Base-by-base conservation (phyloP, 2,888 invertebrate genomes). In the Stomorhina lunata region DNA sequence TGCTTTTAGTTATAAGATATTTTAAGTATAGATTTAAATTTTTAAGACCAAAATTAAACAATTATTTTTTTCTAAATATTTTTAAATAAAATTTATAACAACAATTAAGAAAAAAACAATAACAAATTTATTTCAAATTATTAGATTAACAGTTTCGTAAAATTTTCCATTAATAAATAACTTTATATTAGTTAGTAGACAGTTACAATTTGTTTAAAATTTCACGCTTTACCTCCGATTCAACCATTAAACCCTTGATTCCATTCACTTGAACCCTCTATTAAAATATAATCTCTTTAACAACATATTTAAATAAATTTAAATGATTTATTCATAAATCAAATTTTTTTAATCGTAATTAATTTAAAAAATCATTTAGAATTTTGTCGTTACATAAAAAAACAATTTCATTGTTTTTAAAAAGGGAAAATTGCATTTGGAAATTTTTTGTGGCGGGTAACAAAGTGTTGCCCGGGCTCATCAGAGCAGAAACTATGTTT, bases 401-500 rank as follows among this genome's bases (percentile, higher is more conserved):
- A 3, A 9, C 27, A 32, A 4, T 34, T 57, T 34, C 12, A 69
- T 57, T 22, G 48, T 27, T 45, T 25, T 71, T 71, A 2, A 72
- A 72, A 17, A 20, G 29, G n/a, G n/a, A n/a, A 48, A 32, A 61
- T 45, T 57, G 43, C 20, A 45, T 15, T 59, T 50, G 17, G 12
- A 43, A 25, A 27, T 17, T 34, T 50, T 15, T 12, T 0, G 15
- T 12, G 4, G 7, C n/a, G 15, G 5, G 34, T 48, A 45, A 10
- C 43, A 45, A 34, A 61, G 15, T 37, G n/a, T 4, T 25, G 17
- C n/a, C 5, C 15, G 27, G 25, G 59, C 45, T 59, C 71, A 71
- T 48, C 22, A 71, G 71, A 71, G 59, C 71, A 71, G 71, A 69
- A 69, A 69, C n/a, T n/a, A n/a, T n/a, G n/a, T n/a, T n/a, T n/a